phyloP scores from a whole-genome alignment of 2,113 vertebrate species.

The Cathartes aura region DNA sequence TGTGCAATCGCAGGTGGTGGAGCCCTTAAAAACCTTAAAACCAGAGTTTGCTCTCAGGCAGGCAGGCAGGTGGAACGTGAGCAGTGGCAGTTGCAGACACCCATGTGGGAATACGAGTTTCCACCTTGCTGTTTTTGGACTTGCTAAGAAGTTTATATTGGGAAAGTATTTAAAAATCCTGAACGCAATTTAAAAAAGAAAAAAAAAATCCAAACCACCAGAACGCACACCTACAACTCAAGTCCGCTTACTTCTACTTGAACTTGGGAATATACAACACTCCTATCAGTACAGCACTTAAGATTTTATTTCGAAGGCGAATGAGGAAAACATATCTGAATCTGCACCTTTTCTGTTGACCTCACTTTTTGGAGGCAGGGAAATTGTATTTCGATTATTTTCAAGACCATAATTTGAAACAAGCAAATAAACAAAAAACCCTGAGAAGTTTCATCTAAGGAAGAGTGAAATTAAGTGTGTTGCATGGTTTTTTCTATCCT shows the following conservation, averaged over 20 bases:
- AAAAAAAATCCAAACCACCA: accelerated
- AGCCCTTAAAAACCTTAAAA: not conserved
- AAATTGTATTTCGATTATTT: not conserved
- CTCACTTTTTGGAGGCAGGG: not conserved
- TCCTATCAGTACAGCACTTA: not conserved
- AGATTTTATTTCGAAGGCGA: not conserved
- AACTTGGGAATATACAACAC: not conserved
- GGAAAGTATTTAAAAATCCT: not conserved
- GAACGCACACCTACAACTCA: not conserved
- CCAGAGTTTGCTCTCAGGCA: not conserved
- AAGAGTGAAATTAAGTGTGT: not conserved
- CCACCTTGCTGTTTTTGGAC: not conserved
- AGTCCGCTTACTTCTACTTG: not conserved
- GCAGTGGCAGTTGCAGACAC: not conserved
- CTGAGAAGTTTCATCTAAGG: not conserved
- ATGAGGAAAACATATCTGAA: not conserved
- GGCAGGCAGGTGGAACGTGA: not conserved
- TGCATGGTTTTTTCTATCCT: not conserved
- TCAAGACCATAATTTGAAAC: not conserved
- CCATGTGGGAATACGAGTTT: accelerated
- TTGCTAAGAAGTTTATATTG: not conserved
- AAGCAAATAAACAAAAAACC: not conserved
- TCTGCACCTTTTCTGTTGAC: not conserved
- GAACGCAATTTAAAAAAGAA: not conserved
- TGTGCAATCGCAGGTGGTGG: not conserved